Evolutionary conservation across 1,140 invertebrate genomes (phyloP).

Genomic region (Semibalanus balanoides): DNA sequence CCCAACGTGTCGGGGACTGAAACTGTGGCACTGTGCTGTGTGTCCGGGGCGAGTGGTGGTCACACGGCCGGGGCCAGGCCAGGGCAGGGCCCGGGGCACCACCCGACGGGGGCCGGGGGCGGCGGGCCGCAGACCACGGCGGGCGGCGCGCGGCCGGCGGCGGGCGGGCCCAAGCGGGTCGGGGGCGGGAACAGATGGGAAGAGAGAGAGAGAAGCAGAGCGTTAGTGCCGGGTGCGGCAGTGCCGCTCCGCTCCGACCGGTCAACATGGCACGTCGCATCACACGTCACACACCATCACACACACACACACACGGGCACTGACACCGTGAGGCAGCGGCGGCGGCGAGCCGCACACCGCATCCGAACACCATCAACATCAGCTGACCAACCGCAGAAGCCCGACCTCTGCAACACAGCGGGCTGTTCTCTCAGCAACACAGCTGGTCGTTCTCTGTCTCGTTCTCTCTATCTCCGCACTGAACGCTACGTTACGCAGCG

Average conservation of each 20-base stretch:
- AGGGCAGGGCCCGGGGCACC: neutral
- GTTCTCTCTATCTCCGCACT: too few species aligned
- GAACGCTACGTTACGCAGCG: too few species aligned
- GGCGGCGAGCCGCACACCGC: too few species aligned
- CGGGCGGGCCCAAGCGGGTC: neutral
- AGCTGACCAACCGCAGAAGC: neutral
- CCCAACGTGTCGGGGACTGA: neutral
- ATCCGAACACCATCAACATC: too few species aligned
- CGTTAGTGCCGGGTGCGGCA: neutral
- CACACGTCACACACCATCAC: conserved; percentile 6
- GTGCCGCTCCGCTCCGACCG: neutral
- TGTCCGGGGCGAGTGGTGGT: neutral
- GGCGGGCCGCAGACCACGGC: neutral
- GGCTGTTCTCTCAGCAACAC: neutral
- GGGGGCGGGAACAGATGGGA: neutral
- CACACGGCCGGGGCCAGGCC: conserved; percentile 1
- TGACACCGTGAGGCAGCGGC: neutral
- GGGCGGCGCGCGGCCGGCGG: neutral
- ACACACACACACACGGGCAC: conserved; percentile 7
- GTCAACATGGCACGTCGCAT: conserved; percentile 1
- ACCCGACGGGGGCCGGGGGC: neutral
- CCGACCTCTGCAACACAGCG: neutral
- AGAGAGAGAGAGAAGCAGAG: conserved; percentile 3
- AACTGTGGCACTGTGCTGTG: conserved; percentile 3
- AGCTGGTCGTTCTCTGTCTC: too few species aligned